A percentile compares a stretch with the other conserved stretches of the same genome.
These are phyloP conservation scores for Tipula helvola DNA, from an alignment of 2,888 invertebrate species.

Conservation along the genomic window DNA sequence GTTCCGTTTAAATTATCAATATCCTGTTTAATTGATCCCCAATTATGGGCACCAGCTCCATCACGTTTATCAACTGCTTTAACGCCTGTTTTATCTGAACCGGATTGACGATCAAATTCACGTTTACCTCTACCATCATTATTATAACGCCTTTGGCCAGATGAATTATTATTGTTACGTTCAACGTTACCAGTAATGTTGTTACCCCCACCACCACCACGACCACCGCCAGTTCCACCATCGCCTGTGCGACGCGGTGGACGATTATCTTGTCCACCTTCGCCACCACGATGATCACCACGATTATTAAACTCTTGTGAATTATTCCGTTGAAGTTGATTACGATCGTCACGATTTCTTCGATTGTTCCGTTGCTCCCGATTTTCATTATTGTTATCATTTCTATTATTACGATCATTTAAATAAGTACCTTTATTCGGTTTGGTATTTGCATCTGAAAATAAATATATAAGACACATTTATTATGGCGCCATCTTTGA, in stretches of 20 bases:
- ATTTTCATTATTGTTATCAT: constrained; percentile 33
- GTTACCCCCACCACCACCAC: constrained; percentile 29
- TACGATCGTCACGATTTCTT: constrained; percentile 44
- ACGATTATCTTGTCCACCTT: constrained; percentile 18
- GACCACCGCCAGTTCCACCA: constrained; percentile 36
- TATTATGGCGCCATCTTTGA: not conserved
- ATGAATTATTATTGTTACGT: constrained; percentile 36
- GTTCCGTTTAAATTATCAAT: constrained; percentile 44
- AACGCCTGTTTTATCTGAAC: constrained; percentile 89
- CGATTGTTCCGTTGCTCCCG: constrained; percentile 62
- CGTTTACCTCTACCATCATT: constrained; percentile 56
- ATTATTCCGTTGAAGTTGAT: constrained; percentile 19
- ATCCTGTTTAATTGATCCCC: constrained; percentile 89
- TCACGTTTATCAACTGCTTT: constrained; percentile 91
- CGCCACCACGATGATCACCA: constrained; percentile 19
- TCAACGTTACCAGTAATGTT: constrained; percentile 29
- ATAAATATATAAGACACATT: not conserved
- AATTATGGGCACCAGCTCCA: constrained; percentile 89
- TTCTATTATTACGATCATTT: not conserved
- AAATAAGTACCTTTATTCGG: not conserved
- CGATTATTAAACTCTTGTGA: constrained; percentile 22
- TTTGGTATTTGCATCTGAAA: not conserved
- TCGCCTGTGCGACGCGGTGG: constrained; percentile 20
- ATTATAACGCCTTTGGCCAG: constrained; percentile 33
- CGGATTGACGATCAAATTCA: constrained; percentile 90